Percentiles rank a stretch among this genome's conserved stretches.
Evolutionary conservation across 1,140 invertebrate species (phyloP).

Genomic region (Calephelis nemesis): DNA sequence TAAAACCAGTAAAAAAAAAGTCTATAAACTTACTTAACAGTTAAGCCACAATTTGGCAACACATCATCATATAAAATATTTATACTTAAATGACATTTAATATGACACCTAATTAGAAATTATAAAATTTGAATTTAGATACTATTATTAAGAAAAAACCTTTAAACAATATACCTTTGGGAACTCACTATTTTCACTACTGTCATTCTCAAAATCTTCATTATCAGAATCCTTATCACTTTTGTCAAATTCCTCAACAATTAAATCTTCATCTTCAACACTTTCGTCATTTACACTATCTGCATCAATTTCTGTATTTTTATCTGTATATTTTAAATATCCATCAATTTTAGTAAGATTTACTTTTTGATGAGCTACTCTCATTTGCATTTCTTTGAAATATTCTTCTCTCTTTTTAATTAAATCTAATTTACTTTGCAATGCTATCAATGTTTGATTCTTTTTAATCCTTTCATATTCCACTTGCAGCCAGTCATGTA

Average conservation of each 20-base stretch:
- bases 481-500: conserved; percentile 83
- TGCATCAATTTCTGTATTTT: conserved; percentile 55
- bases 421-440: conserved; percentile 80
- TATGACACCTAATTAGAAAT: too few species aligned
- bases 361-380: conserved; percentile 65
- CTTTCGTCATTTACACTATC: conserved; percentile 61
- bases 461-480: conserved; percentile 83
- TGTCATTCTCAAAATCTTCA: conserved; percentile 71
- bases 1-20: too few species aligned
- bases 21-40: too few species aligned
- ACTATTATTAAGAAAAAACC: too few species aligned
- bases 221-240: conserved; percentile 71
- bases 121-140: too few species aligned
- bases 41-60: too few species aligned
- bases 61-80: too few species aligned
- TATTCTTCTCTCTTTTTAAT: conserved; percentile 80
- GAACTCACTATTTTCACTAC: conserved; percentile 66
- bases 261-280: conserved; percentile 74
- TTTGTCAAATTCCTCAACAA: conserved; percentile 51
- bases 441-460: conserved; percentile 73
- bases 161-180: conserved; percentile 53
- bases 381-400: conserved; percentile 73
- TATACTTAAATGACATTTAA: too few species aligned
- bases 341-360: conserved; percentile 51
- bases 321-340: conserved; percentile 59